Percentiles rank a stretch among this genome's conserved stretches.
Evolutionary conservation across 2,888 invertebrate species (phyloP).

Genomic region (Platycnemis pennipes): DNA sequence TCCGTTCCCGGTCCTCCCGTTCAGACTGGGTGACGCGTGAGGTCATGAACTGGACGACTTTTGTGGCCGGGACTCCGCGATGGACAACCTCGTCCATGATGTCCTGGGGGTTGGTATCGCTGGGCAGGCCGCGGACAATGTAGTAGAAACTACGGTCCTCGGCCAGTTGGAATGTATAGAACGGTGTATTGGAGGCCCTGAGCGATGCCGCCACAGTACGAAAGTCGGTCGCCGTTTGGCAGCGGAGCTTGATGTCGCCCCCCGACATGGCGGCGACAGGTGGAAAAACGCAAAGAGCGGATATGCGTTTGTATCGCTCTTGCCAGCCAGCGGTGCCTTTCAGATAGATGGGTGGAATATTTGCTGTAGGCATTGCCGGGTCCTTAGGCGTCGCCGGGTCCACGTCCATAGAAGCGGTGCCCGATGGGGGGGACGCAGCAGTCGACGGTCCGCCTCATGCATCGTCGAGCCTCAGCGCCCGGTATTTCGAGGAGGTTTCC

Average conservation of each 20-base stretch:
- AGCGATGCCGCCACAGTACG: neutral
- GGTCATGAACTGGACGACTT: neutral
- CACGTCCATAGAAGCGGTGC: no score
- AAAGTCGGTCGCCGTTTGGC: neutral
- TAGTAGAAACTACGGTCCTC: neutral
- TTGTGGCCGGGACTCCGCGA: no score
- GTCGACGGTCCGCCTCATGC: no score
- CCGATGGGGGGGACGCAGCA: no score
- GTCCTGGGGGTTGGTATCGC: neutral
- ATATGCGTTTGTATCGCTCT: neutral
- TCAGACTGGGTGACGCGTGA: neutral
- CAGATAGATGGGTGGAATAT: neutral
- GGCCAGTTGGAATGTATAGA: neutral
- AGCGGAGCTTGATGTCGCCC: neutral
- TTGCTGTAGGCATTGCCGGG: no score
- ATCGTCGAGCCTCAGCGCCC: no score
- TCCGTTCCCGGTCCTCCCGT: neutral
- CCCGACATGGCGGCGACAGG: neutral
- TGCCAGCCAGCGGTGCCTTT: neutral
- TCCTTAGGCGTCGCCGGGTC: no score
- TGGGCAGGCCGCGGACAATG: neutral
- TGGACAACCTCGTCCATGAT: neutral
- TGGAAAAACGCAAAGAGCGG: neutral
- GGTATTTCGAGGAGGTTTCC: no score
- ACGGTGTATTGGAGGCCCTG: neutral